These are phyloP conservation scores for Nannospalax galili DNA, from an alignment of 2,113 vertebrate genomes.

Conservation along the genomic window DNA sequence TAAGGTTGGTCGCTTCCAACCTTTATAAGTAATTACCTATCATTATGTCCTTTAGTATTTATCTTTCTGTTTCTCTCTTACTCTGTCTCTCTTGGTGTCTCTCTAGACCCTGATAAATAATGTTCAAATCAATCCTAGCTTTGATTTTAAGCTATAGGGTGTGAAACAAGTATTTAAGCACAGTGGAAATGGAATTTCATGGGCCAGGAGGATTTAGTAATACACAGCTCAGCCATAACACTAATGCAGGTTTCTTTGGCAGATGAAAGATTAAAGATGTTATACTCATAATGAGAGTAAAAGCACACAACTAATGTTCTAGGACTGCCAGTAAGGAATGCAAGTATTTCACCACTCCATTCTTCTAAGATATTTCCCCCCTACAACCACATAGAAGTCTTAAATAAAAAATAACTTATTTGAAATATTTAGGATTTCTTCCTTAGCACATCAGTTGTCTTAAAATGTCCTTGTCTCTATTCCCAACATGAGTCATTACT, in stretches of 20 bases:
- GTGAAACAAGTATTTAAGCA: slow-evolving; percentile 59
- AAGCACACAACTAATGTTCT: slow-evolving; percentile 47
- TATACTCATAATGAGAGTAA: slow-evolving; percentile 41
- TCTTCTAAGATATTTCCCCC: not conserved
- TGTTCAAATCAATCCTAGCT: not conserved
- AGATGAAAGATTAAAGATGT: slow-evolving; percentile 55
- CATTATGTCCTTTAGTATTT: not conserved
- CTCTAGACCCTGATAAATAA: not conserved
- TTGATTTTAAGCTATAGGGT: slow-evolving; percentile 50
- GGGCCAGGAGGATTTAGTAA: not conserved
- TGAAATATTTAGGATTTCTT: slow-evolving; percentile 47
- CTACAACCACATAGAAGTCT: slow-evolving; percentile 31
- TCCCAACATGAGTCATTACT: not conserved
- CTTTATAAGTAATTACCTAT: not conserved
- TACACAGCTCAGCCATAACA: slow-evolving; percentile 55
- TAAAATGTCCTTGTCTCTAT: not conserved
- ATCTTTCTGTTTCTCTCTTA: not conserved
- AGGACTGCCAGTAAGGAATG: slow-evolving; percentile 65
- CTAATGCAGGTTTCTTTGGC: slow-evolving; percentile 29
- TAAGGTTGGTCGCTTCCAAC: not conserved
- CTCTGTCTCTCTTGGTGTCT: not conserved
- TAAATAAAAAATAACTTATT: slow-evolving; percentile 11
- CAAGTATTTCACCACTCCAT: slow-evolving; percentile 5
- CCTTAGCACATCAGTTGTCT: not conserved
- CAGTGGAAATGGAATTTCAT: not conserved